A percentile compares a stretch with the other conserved stretches of the same genome.
Evolutionary conservation across 2,797 vertebrate species (phyloP).

Genomic region (Lagodon rhomboides): DNA sequence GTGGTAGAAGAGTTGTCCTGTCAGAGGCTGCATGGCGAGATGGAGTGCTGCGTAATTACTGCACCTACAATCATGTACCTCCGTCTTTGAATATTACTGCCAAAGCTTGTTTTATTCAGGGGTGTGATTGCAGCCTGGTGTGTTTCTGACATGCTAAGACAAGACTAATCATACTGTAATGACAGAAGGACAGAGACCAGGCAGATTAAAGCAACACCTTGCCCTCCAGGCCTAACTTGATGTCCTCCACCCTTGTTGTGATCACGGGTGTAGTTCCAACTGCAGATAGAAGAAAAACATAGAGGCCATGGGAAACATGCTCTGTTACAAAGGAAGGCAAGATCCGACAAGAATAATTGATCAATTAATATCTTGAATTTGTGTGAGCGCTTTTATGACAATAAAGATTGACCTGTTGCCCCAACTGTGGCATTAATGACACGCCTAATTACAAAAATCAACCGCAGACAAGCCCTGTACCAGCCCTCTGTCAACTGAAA

Average conservation of each 20-base stretch:
- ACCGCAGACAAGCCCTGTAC: constrained; percentile 12
- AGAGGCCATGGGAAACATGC: constrained; percentile 34
- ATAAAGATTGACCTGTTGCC: background rate
- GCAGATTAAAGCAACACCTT: constrained; percentile 33
- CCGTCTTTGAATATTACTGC: background rate
- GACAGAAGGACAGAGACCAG: background rate
- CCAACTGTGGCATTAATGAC: background rate
- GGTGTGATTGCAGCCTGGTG: constrained; percentile 17
- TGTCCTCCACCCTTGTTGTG: constrained; percentile 21
- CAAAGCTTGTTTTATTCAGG: background rate
- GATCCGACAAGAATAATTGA: constrained; percentile 18
- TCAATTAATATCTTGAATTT: background rate
- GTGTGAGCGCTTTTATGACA: background rate
- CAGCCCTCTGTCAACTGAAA: background rate
- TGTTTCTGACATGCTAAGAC: constrained; percentile 41
- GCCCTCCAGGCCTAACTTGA: constrained; percentile 38
- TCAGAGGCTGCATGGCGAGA: background rate
- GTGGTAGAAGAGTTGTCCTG: background rate
- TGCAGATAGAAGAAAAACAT: constrained; percentile 18
- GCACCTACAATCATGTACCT: background rate
- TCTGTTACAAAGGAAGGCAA: constrained; percentile 6
- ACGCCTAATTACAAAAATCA: background rate
- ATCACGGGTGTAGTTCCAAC: constrained; percentile 52
- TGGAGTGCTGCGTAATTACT: background rate
- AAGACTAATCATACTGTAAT: constrained; percentile 28